These are phyloP conservation scores for Cheilosia scutellata DNA, from an alignment of 2,888 invertebrate genomes.

Conservation along the genomic window DNA sequence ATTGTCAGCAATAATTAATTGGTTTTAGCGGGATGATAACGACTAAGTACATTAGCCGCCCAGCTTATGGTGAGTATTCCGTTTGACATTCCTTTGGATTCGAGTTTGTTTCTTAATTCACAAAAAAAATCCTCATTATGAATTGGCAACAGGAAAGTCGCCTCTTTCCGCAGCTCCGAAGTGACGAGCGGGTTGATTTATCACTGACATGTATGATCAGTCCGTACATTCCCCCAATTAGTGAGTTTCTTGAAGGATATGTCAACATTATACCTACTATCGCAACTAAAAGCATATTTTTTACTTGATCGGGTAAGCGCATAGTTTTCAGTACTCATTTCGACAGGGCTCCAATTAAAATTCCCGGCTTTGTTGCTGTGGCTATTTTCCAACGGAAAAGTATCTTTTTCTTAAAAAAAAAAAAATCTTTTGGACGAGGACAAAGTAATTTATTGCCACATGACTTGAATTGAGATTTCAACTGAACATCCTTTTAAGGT, in stretches of 20 bases:
- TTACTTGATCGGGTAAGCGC: constrained; percentile 15
- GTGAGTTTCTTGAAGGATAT: constrained; percentile 48
- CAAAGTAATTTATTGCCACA: constrained; percentile 34
- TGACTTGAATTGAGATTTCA: constrained; percentile 21
- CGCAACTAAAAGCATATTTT: constrained; percentile 21
- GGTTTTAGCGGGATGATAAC: background rate
- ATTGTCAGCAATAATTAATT: constrained; percentile 52
- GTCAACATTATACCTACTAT: constrained; percentile 24
- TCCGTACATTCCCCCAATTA: constrained; percentile 48
- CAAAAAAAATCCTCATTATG: background rate
- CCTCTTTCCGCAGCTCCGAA: background rate
- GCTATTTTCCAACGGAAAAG: constrained; percentile 16
- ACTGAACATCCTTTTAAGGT: constrained; percentile 41
- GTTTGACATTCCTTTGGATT: background rate
- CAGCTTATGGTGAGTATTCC: background rate
- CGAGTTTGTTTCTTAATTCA: background rate
- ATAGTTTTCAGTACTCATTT: constrained; percentile 1
- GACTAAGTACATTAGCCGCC: constrained; percentile 1
- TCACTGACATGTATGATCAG: constrained; percentile 12
- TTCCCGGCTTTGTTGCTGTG: constrained; percentile 21
- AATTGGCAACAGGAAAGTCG: background rate
- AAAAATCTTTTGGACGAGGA: background rate
- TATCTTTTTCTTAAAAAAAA: background rate
- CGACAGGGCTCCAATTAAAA: constrained; percentile 59
- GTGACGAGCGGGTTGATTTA: constrained; percentile 24